phyloP scores from a whole-genome alignment of 2,797 vertebrate genomes.

The Halcyon chelicuti region DNA sequence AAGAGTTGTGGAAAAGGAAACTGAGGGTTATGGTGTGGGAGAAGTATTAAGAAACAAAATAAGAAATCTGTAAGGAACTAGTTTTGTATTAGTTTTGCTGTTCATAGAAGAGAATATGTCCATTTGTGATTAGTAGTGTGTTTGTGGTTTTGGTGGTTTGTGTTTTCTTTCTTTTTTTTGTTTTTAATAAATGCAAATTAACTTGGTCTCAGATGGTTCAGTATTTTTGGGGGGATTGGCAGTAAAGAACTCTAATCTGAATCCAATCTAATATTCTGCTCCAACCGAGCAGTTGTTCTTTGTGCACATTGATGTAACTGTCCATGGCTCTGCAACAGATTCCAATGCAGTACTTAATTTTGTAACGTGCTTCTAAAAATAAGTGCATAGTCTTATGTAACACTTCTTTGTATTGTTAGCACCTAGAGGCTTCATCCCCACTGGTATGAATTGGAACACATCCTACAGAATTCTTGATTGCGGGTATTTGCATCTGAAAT shows the following conservation, averaged over 20 bases:
- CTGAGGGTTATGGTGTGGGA: background rate
- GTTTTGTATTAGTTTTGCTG: background rate
- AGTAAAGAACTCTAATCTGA: background rate
- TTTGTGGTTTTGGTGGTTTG: background rate
- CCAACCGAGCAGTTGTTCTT: background rate
- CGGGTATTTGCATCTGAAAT: conserved; percentile 8
- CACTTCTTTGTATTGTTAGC: conserved; percentile 58
- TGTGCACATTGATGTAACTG: conserved; percentile 14
- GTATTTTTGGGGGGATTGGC: background rate
- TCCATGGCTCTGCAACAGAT: conserved; percentile 51
- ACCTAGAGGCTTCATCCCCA: conserved; percentile 56
- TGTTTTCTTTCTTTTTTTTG: background rate
- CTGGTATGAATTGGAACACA: background rate
- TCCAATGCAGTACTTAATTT: conserved; percentile 61
- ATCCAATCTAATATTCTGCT: background rate
- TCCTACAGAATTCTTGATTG: background rate
- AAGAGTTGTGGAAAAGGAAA: background rate
- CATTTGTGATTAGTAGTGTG: background rate
- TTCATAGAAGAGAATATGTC: background rate
- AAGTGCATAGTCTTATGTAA: conserved; percentile 57
- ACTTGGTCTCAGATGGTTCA: background rate
- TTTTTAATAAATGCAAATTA: background rate
- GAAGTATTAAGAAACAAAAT: background rate
- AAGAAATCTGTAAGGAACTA: background rate
- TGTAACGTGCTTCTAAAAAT: conserved; percentile 66